Conservation (phyloP, 2,113 vertebrate genomes). For the Seriola aureovittata region DNA sequence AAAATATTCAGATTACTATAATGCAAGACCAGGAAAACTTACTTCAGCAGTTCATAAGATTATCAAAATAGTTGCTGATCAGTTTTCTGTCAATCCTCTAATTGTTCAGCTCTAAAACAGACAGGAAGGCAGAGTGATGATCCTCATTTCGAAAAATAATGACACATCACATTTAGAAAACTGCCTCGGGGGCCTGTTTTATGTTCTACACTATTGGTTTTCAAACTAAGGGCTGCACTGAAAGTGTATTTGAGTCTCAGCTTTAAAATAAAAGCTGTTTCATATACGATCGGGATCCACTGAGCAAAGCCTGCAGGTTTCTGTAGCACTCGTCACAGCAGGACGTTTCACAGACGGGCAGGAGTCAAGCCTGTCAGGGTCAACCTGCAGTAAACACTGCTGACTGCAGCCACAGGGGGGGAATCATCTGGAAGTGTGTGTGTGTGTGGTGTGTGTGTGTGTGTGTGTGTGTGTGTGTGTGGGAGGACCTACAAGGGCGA, state of each 20-base stretch:
- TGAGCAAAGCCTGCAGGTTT: constrained; percentile 37
- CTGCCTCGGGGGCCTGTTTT: not conserved
- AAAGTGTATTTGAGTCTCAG: not conserved
- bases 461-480: constrained; percentile 22
- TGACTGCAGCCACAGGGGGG: constrained; percentile 27
- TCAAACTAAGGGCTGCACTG: not conserved
- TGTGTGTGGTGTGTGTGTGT: constrained; percentile 21
- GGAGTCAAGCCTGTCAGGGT: constrained; percentile 52
- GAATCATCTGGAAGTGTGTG: constrained; percentile 30
- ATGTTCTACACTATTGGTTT: not conserved
- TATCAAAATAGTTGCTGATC: not conserved
- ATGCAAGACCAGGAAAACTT: not conserved
- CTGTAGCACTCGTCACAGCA: constrained; percentile 48
- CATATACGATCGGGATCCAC: not conserved
- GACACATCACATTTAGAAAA: not conserved
- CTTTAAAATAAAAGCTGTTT: not conserved
- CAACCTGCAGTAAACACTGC: constrained; percentile 44
- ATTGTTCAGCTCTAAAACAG: not conserved
- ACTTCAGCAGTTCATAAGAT: not conserved
- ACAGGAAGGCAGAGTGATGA: not conserved
- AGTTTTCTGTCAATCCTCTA: not conserved
- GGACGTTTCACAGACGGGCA: constrained; percentile 10
- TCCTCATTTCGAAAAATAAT: not conserved
- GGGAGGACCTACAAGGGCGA: constrained; percentile 52
- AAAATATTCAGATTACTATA: not conserved